These are phyloP conservation scores for Anseranas semipalmata DNA, from an alignment of 2,113 vertebrate genomes.

Conservation along the genomic window DNA sequence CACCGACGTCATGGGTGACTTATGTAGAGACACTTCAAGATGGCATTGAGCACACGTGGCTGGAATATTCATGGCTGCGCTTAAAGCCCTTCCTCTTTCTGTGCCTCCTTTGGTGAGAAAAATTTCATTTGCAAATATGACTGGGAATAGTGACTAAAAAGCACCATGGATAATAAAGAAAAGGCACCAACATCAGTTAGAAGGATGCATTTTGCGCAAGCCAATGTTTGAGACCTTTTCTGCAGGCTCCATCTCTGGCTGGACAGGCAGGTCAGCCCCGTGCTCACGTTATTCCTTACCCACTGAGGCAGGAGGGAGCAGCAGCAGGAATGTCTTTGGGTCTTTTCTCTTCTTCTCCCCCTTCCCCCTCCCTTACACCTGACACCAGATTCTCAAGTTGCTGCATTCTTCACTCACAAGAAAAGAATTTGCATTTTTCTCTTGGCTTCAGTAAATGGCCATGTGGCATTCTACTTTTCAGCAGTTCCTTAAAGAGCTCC, in stretches of 20 bases:
- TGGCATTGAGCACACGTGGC: fast-evolving
- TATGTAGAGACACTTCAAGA: background rate
- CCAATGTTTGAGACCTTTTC: fast-evolving
- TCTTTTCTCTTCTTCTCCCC: background rate
- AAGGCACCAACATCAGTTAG: background rate
- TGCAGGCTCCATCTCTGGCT: fast-evolving
- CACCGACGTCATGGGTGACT: background rate
- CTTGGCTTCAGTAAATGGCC: background rate
- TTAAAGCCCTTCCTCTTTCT: background rate
- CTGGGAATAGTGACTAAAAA: background rate
- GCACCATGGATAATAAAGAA: background rate
- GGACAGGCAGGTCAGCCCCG: background rate
- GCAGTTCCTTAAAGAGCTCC: conserved; percentile 50
- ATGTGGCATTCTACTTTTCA: conserved; percentile 24
- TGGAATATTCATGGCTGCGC: background rate
- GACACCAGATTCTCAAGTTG: background rate
- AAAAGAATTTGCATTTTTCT: conserved; percentile 13
- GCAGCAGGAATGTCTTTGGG: background rate
- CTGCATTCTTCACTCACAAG: background rate
- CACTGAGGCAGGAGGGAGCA: background rate
- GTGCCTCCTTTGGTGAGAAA: background rate
- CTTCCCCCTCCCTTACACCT: background rate
- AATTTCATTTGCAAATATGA: background rate
- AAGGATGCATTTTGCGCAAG: background rate
- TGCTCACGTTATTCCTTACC: background rate